Conservation (phyloP, 2,888 invertebrate genomes). For the Coecobrya sp. region DNA sequence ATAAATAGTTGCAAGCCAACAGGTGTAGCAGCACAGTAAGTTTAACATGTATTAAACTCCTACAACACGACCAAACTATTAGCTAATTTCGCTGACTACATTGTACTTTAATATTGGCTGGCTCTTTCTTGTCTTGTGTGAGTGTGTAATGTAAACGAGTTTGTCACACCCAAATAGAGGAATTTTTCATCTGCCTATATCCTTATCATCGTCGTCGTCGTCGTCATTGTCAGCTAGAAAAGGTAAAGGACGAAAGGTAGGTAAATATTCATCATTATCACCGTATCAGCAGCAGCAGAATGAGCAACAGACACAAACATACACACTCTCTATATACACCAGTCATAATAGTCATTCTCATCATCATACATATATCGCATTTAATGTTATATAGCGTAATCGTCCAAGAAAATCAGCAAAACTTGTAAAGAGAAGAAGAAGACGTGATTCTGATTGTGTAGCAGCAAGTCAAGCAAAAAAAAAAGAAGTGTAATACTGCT, state of each 20-base stretch:
- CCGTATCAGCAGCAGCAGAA: conserved; percentile 41
- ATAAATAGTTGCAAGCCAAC: neutral
- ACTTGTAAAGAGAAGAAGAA: conserved; percentile 27
- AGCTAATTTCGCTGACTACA: conserved; percentile 66
- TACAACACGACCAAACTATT: conserved; percentile 58
- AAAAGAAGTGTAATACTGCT: conserved; percentile 64
- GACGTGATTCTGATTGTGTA: conserved; percentile 36
- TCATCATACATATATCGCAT: neutral
- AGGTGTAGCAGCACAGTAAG: neutral
- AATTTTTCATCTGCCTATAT: conserved; percentile 76
- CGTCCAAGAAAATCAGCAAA: conserved; percentile 57
- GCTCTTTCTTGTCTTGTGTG: neutral
- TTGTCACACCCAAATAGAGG: conserved; percentile 85
- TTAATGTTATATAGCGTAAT: conserved; percentile 42
- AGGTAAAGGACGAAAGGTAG: conserved; percentile 72
- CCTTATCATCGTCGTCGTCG: conserved; percentile 65
- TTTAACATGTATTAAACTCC: conserved; percentile 46
- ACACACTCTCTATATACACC: neutral
- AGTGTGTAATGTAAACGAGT: conserved; percentile 81
- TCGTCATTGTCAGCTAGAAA: conserved; percentile 57
- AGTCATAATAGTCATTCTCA: conserved; percentile 2
- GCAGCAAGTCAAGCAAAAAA: neutral
- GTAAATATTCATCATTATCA: conserved; percentile 63
- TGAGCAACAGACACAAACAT: no score
- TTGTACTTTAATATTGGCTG: conserved; percentile 59